A percentile compares a stretch with the other conserved stretches of the same genome.
These are phyloP conservation scores for Cecropterus lyciades DNA, from an alignment of 1,140 invertebrate species.

Conservation along the genomic window DNA sequence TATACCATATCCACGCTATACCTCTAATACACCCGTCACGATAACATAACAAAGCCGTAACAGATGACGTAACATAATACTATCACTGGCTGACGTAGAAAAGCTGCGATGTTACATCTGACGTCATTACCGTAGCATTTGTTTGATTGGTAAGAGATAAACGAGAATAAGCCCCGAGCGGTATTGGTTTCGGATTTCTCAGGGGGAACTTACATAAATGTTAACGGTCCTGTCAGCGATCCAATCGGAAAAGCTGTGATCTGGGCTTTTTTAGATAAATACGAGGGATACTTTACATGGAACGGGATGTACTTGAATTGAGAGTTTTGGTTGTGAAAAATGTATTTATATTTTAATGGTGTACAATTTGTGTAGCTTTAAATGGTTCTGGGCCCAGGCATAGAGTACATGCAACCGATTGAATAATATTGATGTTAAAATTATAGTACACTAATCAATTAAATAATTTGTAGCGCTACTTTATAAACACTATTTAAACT, in stretches of 20 bases:
- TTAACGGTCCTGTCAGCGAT: conserved; percentile 36
- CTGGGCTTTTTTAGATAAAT: conserved; percentile 29
- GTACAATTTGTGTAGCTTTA: too few relatives aligned
- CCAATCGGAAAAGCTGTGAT: conserved; percentile 33
- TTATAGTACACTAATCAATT: too few relatives aligned
- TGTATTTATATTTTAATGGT: neutral
- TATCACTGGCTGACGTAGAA: conserved; percentile 7
- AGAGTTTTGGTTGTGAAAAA: conserved; percentile 15
- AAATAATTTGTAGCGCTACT: too few relatives aligned
- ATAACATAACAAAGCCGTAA: conserved; percentile 5
- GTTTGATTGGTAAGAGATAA: conserved; percentile 35
- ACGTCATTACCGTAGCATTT: conserved; percentile 34
- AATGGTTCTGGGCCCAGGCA: too few relatives aligned
- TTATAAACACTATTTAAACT: too few relatives aligned
- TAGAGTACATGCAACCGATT: too few relatives aligned
- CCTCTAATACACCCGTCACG: neutral
- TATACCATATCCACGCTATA: too few relatives aligned
- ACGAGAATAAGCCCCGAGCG: conserved; percentile 30
- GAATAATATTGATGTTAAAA: too few relatives aligned
- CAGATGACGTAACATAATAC: conserved; percentile 27
- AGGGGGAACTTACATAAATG: conserved; percentile 37
- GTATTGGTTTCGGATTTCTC: conserved; percentile 34
- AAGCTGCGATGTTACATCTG: conserved; percentile 26
- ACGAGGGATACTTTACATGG: conserved; percentile 27
- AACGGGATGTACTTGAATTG: conserved; percentile 19